These are phyloP conservation scores for Criorhina ranunculi DNA, from an alignment of 2,888 invertebrate genomes.

Conservation along the genomic window DNA sequence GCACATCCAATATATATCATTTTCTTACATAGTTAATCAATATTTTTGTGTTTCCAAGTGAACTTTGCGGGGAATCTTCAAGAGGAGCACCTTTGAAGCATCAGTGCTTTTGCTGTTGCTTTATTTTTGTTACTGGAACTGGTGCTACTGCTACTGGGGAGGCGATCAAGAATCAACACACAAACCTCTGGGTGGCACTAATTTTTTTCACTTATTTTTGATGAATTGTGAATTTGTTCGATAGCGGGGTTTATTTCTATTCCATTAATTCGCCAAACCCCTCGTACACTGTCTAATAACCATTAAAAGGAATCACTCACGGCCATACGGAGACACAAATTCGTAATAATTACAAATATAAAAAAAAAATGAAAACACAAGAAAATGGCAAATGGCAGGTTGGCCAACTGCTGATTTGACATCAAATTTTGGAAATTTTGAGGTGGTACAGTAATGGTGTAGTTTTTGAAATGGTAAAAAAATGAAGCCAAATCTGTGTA, in stretches of 20 bases:
- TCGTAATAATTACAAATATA: slow-evolving; percentile 66
- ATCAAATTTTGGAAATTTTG: slow-evolving; percentile 16
- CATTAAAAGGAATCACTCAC: slow-evolving; percentile 34
- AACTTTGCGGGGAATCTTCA: slow-evolving; percentile 43
- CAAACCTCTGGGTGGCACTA: slow-evolving; percentile 22
- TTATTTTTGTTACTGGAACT: too few relatives aligned
- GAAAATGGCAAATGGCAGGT: slow-evolving; percentile 74
- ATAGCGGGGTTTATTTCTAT: slow-evolving; percentile 16
- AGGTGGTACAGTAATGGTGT: slow-evolving; percentile 55
- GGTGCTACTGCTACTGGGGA: not conserved
- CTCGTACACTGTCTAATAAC: slow-evolving; percentile 21
- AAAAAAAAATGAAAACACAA: slow-evolving; percentile 73
- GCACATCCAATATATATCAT: too few relatives aligned
- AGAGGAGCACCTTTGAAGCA: slow-evolving; percentile 58
- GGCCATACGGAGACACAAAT: slow-evolving; percentile 66
- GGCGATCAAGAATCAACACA: slow-evolving; percentile 41
- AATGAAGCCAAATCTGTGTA: slow-evolving; percentile 38
- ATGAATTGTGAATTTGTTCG: slow-evolving; percentile 5
- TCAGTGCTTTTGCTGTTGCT: slow-evolving; percentile 53
- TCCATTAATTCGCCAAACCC: slow-evolving; percentile 5
- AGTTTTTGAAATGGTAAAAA: not conserved
- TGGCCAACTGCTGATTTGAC: slow-evolving; percentile 69
- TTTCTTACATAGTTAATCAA: slow-evolving; percentile 69
- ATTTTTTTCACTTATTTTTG: slow-evolving; percentile 29
- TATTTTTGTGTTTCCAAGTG: slow-evolving; percentile 66